Base-by-base conservation (phyloP, 92 coral and sea anemone genomes). In the Hydrozoanthus gracilis region DNA sequence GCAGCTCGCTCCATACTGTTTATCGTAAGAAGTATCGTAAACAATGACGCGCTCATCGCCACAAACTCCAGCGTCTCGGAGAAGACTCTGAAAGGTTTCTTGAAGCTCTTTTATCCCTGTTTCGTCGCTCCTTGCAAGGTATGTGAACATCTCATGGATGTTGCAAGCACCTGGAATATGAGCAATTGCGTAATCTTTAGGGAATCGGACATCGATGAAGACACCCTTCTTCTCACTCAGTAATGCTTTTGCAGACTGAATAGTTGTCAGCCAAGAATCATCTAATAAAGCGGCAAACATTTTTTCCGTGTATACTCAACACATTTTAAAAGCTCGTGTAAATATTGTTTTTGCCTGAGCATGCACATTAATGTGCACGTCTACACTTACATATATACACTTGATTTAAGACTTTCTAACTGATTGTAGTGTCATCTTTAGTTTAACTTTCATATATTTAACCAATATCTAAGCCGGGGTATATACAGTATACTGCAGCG, bases 131-230 rank as follows among this genome's bases (percentile, higher is more conserved):
- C 16, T 62, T 55, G 84, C 73, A 20, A 79, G 73, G 18, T 79
- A 68, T 2, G 84, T 79, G 46, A 79, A 79, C 8, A 79, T 61
- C 68, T 79, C 84, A 39, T 79, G 84, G 46, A 79, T 79, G 67
- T 79, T 79, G 15, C 73, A 68, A 79, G 84, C 84, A 51, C 84
- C 84, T 4, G 84, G 84, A 79, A 79, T 79, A 51, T 79, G 84
- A 46, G 72, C 84, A n/a, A 62, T 62, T 16, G 84, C 84, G 73
- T 56, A 79, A 8, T 10, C 7, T 79, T 64, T 73, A 7, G 84
- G 84, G 6, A 73, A 44, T 7, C 84, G 84, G n/a, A 62, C 84
- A n/a, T 79, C 84, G 3, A 79, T 46, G 46, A 79, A 79, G 8
- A 27, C 45, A 4, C 73, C 68, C 4, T 79, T 62, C 15, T 62